These are phyloP conservation scores for Lutra lutra DNA, from an alignment of 2,797 vertebrate genomes.

Conservation along the genomic window DNA sequence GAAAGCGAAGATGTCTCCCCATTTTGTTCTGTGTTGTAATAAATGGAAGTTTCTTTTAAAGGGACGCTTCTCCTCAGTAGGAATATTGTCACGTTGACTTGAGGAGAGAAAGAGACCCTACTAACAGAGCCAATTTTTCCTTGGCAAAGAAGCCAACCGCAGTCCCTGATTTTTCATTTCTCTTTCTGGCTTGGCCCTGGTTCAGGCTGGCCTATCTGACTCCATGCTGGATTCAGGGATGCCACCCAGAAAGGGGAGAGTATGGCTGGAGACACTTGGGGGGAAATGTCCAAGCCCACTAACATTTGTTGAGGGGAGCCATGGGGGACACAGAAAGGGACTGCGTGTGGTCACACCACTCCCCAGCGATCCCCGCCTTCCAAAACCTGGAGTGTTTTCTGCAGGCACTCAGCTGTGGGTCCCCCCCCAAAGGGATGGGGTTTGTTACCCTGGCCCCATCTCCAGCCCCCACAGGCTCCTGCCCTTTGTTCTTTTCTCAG, in stretches of 20 bases:
- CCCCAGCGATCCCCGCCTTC: too few species aligned
- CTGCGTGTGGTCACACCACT: accelerated
- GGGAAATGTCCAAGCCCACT: background rate
- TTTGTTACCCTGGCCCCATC: too few species aligned
- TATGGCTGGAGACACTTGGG: background rate
- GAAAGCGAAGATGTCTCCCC: background rate
- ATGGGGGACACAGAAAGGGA: too few species aligned
- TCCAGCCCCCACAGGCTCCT: background rate
- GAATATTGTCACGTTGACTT: accelerated
- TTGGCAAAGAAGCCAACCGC: background rate
- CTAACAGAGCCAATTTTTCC: accelerated
- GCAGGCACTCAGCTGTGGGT: background rate
- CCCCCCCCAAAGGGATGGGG: background rate
- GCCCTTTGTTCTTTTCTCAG: background rate
- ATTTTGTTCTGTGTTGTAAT: background rate
- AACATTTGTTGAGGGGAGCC: accelerated
- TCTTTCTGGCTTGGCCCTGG: background rate
- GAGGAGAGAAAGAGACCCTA: background rate
- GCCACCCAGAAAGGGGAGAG: background rate
- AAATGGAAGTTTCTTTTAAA: background rate
- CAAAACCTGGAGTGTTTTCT: background rate
- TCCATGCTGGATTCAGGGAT: background rate
- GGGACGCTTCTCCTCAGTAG: too few species aligned
- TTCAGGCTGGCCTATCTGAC: accelerated
- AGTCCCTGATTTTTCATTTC: accelerated